phyloP scores from a whole-genome alignment of 2,888 invertebrate genomes.

The Eristalis tenax region DNA sequence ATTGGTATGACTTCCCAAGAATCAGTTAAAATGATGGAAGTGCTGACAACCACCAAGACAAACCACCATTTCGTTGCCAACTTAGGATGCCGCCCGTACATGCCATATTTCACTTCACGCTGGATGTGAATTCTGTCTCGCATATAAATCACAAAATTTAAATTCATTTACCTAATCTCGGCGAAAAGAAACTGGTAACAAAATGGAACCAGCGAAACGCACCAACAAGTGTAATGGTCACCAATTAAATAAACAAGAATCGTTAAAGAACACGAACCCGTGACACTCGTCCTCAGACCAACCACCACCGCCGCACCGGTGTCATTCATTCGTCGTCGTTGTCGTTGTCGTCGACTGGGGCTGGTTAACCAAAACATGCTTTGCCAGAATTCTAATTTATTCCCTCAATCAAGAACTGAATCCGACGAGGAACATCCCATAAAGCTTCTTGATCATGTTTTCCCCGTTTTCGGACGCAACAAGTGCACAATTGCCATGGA shows the following conservation, averaged over 20 bases:
- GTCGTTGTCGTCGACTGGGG: too few species aligned
- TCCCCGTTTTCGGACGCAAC: conserved; percentile 27
- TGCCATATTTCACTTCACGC: background rate
- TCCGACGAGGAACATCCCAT: conserved; percentile 8
- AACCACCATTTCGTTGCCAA: background rate
- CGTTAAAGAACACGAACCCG: background rate
- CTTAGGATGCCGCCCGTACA: background rate
- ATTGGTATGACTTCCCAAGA: too few species aligned
- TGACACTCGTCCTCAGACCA: background rate
- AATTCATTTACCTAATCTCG: background rate
- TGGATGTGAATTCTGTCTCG: background rate
- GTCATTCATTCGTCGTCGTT: background rate
- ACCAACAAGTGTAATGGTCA: conserved; percentile 14
- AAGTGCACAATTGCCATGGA: conserved; percentile 42
- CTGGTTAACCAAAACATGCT: background rate
- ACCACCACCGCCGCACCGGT: background rate
- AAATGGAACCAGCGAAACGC: background rate
- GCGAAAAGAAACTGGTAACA: background rate
- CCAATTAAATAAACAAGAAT: conserved; percentile 19
- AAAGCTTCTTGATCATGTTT: conserved; percentile 38
- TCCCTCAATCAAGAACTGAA: conserved; percentile 14
- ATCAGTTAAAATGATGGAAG: background rate
- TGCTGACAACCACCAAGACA: background rate
- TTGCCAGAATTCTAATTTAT: conserved; percentile 26
- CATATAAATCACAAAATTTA: conserved; percentile 13